Evolutionary conservation across 2,797 vertebrate species (phyloP).

Genomic region (Melanotaenia nigrans): DNA sequence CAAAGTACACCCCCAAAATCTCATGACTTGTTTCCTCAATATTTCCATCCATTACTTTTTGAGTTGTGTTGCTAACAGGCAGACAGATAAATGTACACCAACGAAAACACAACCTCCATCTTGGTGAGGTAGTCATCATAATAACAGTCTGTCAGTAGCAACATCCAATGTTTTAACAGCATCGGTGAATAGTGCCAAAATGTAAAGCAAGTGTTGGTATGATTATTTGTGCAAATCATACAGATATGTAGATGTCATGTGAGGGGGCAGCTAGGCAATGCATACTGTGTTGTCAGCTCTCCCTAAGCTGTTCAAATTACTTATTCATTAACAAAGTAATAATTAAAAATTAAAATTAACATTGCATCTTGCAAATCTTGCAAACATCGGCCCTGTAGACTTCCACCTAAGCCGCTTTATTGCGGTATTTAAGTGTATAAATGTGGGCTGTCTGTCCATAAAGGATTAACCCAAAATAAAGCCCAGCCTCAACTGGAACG

Average conservation of each 20-base stretch:
- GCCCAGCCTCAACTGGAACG: constrained; percentile 35
- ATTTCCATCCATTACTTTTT: too few relatives aligned
- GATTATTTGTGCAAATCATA: constrained; percentile 46
- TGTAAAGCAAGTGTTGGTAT: constrained; percentile 46
- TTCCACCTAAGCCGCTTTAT: constrained; percentile 35
- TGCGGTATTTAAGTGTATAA: constrained; percentile 46
- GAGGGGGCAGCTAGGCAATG: constrained; percentile 47
- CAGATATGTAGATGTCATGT: constrained; percentile 45
- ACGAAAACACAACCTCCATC: too few relatives aligned
- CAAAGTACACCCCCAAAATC: too few relatives aligned
- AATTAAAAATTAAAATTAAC: constrained; percentile 16
- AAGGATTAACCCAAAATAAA: constrained; percentile 39
- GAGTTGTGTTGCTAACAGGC: too few relatives aligned
- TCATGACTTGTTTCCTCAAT: too few relatives aligned
- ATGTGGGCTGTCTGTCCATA: constrained; percentile 43
- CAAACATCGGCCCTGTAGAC: constrained; percentile 20
- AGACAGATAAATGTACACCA: too few relatives aligned
- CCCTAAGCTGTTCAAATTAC: constrained; percentile 35
- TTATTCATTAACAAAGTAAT: constrained; percentile 25
- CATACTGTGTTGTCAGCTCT: constrained; percentile 19
- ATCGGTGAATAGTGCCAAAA: constrained; percentile 25
- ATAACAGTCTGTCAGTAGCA: constrained; percentile 39
- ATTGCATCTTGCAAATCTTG: constrained; percentile 20
- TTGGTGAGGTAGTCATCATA: constrained; percentile 4
- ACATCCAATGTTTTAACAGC: constrained; percentile 37